phyloP scores from a whole-genome alignment of 2,113 vertebrate species.

The Petaurus breviceps region DNA sequence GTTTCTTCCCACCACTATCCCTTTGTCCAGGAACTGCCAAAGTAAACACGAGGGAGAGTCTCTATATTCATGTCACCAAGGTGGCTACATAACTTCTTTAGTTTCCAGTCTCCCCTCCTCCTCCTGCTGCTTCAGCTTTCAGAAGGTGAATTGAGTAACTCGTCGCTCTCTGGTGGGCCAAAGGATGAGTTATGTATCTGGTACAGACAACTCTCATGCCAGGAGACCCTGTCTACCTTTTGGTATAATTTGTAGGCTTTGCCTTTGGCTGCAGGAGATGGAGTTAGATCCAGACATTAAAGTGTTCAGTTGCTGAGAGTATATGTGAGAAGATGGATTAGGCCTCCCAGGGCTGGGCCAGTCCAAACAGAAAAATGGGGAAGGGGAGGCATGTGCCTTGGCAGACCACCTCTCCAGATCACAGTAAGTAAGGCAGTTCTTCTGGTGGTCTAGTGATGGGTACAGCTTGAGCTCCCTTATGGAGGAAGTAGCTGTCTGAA shows the following conservation, averaged over 20 bases:
- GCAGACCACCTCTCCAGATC: neutral
- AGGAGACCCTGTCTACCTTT: neutral
- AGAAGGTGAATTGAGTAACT: neutral
- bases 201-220: neutral
- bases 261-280: neutral
- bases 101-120: neutral
- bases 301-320: neutral
- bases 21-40: neutral
- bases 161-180: neutral
- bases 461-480: neutral
- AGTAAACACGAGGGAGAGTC: neutral
- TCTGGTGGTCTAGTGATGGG: neutral
- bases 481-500: neutral
- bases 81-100: neutral
- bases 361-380: neutral
- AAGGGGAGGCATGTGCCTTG: neutral
- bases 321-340: neutral
- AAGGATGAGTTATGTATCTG: neutral
- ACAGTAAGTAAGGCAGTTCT: neutral
- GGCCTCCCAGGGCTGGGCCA: too few species aligned
- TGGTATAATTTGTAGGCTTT: neutral
- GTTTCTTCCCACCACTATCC: neutral
- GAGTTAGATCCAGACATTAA: neutral
- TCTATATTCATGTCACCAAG: neutral
- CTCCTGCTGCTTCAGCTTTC: accelerated